These are phyloP conservation scores for Cephus rjabovi DNA, from an alignment of 2,888 invertebrate species.

Conservation along the genomic window DNA sequence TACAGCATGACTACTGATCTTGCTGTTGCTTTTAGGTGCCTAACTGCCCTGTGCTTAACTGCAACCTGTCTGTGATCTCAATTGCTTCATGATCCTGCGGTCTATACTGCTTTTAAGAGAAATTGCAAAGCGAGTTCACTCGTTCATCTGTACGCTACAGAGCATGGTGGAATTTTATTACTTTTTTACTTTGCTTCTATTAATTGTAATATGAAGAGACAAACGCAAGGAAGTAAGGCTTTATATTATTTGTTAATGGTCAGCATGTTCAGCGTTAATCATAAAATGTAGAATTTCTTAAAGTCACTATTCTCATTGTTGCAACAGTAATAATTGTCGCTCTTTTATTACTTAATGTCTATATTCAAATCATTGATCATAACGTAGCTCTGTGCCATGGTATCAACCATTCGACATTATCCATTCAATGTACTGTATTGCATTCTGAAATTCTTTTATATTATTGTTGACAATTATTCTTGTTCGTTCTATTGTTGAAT, in stretches of 20 bases:
- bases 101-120: not conserved
- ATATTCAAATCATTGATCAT: not conserved
- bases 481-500: not conserved
- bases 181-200: not conserved
- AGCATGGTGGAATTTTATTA: not conserved
- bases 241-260: not conserved
- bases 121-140: not conserved
- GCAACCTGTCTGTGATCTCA: not conserved
- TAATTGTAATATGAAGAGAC: not conserved
- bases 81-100: not conserved
- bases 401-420: not conserved
- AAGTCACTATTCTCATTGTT: not conserved
- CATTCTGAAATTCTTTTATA: not conserved
- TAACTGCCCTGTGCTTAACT: not conserved
- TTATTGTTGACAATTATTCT: not conserved
- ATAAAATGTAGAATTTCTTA: not conserved
- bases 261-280: not conserved
- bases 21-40: not conserved
- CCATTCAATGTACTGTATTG: not conserved
- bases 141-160: not conserved
- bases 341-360: not conserved
- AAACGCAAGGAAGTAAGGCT: not conserved
- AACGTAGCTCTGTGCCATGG: no score
- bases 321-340: not conserved
- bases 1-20: not conserved